Evolutionary conservation across 2,113 vertebrate genomes (phyloP).

Genomic region (Phoxinus phoxinus): DNA sequence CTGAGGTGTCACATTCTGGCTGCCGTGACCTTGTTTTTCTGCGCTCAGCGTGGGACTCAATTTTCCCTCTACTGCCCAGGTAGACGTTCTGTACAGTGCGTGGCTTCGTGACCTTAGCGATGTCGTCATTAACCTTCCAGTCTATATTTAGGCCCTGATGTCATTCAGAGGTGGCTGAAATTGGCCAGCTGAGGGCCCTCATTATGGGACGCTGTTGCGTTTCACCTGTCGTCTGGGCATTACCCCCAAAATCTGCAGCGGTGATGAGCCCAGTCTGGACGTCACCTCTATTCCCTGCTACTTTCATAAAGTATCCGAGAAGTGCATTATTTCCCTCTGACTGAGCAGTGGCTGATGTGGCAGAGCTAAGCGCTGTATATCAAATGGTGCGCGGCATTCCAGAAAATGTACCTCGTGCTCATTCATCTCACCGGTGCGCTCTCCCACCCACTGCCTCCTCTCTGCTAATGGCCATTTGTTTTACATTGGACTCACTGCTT

Average conservation of each 20-base stretch:
- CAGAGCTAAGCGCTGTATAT: slow-evolving; percentile 25
- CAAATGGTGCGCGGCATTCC: background rate
- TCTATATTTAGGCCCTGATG: slow-evolving; percentile 72
- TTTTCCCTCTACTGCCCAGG: slow-evolving; percentile 49
- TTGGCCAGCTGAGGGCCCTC: slow-evolving; percentile 52
- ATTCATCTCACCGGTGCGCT: slow-evolving; percentile 40
- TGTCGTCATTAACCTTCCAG: slow-evolving; percentile 76
- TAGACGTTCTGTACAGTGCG: slow-evolving; percentile 22
- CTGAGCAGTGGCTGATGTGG: slow-evolving; percentile 41
- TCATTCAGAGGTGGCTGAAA: slow-evolving; percentile 62
- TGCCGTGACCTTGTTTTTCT: slow-evolving; percentile 75
- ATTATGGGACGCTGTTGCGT: slow-evolving; percentile 46
- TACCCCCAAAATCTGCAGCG: slow-evolving; percentile 62
- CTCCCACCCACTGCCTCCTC: background rate
- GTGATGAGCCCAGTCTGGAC: slow-evolving; percentile 62
- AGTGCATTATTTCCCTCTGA: slow-evolving; percentile 3
- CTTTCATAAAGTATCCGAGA: slow-evolving; percentile 16
- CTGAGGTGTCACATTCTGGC: slow-evolving; percentile 59
- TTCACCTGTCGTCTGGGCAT: slow-evolving; percentile 57
- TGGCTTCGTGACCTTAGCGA: slow-evolving; percentile 56
- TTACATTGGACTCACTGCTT: slow-evolving; percentile 11
- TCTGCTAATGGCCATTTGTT: slow-evolving; percentile 48
- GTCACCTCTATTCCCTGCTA: slow-evolving; percentile 22
- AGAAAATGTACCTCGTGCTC: background rate
- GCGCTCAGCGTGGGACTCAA: slow-evolving; percentile 40